phyloP scores from a whole-genome alignment of 1,140 invertebrate genomes.

The Hesperophylax magnus region DNA sequence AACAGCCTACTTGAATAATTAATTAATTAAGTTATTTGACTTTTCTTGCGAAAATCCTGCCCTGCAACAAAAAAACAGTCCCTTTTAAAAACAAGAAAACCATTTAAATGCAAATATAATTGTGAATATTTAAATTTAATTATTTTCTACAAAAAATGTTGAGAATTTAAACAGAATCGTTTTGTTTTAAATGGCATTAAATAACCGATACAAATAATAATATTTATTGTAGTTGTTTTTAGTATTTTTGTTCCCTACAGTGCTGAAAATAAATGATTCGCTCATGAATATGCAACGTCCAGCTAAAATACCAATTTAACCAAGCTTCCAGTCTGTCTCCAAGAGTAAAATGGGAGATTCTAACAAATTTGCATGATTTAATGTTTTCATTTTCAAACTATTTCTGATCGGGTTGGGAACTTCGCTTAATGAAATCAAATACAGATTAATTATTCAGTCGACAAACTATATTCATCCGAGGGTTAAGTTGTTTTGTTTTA shows the following conservation, averaged over 20 bases:
- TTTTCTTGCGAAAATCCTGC: too few species aligned
- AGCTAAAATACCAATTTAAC: constrained; percentile 32
- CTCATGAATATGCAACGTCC: constrained; percentile 27
- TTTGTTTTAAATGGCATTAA: neutral
- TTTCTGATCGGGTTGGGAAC: constrained; percentile 4
- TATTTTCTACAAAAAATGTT: neutral
- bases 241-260: neutral
- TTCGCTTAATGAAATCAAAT: constrained; percentile 28
- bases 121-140: too few species aligned
- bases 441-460: constrained; percentile 35
- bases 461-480: constrained; percentile 1
- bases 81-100: too few species aligned
- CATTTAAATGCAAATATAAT: too few species aligned
- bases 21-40: too few species aligned
- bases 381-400: constrained; percentile 17
- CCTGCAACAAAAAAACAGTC: too few species aligned
- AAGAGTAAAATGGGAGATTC: constrained; percentile 4
- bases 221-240: neutral
- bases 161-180: neutral
- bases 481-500: constrained; percentile 10
- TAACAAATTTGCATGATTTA: constrained; percentile 30
- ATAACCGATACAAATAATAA: constrained; percentile 8
- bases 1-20: too few species aligned
- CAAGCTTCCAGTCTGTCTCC: neutral
- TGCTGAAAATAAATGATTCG: neutral